Evolutionary conservation across 2,888 invertebrate species (phyloP), one percentile per base, ranked within the genome.

Genomic region (Stenurella melanura): DNA sequence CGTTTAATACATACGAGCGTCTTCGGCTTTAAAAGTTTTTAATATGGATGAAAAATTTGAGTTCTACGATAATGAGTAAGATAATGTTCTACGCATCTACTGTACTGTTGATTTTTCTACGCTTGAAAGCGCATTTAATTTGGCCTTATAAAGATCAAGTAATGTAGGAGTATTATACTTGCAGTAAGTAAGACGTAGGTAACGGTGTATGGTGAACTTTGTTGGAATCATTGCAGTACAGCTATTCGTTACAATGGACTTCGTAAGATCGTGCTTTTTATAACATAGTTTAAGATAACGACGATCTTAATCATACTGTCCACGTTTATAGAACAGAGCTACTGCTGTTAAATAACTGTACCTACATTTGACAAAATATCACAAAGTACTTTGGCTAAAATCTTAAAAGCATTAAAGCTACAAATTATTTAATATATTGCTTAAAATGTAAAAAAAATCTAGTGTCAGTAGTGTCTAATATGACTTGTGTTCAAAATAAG

Each of bases 161-260:
- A 58, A 58, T 58, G 58, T 70, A 61, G 58, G 70, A 69, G 69
- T 70, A 69, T n/a, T 17, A 42, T n/a, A n/a, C 58, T 34, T 30
- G 9, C n/a, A 17, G 19, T 30, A 15, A 42, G 57, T 58, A 58
- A 38, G 58, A 60, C 42, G 61, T 10, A 57, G 42, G 42, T 70
- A 70, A 61, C 70, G 56, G 70, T 70, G 18, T 70, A 60, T 38
- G 34, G 42, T 70, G 70, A 70, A 60, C 70, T 70, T 70, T 60
- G 70, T 15, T 17, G 70, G 61, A 61, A 70, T 70, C 60, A 30
- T 70, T 50, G 60, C 42, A 42, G 70, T 70, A 70, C 70, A 70
- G 70, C 70, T 70, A 70, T 70, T 70, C 60, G 70, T 21, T 70
- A 70, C 70, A 61, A 58, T 69, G 58, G 57, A 58, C 69, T 69